Percentiles rank a stretch among this genome's conserved stretches.
Conservation (phyloP, 2,888 invertebrate species). For the Cataglyphis albicans region DNA sequence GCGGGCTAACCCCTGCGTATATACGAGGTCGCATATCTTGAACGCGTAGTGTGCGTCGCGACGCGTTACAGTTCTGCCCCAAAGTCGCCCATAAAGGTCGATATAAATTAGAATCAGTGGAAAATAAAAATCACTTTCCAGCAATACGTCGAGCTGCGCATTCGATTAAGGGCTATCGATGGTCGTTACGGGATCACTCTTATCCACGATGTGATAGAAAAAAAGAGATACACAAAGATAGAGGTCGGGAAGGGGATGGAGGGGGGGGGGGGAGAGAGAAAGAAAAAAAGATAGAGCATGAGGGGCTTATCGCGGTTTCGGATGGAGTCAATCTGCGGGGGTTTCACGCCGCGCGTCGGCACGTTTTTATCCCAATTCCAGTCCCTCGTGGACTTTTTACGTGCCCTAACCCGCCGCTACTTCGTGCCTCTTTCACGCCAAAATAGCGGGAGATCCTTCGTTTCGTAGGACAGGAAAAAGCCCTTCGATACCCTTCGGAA, state of each 20-base stretch:
- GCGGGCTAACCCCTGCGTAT: constrained; percentile 63
- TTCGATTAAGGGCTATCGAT: constrained; percentile 85
- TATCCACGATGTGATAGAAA: background rate
- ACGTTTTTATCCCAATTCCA: constrained; percentile 72
- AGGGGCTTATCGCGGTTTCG: constrained; percentile 81
- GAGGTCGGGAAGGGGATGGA: background rate
- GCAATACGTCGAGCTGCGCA: constrained; percentile 80
- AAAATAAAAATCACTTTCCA: constrained; percentile 86
- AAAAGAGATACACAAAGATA: constrained; percentile 27
- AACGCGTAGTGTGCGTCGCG: constrained; percentile 18
- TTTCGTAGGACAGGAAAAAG: background rate
- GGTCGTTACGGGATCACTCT: constrained; percentile 81
- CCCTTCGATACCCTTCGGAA: constrained; percentile 3
- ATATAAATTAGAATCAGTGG: constrained; percentile 85
- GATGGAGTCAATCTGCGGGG: constrained; percentile 78
- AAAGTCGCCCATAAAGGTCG: constrained; percentile 29
- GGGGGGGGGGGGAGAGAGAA: constrained; percentile 30
- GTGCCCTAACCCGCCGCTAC: constrained; percentile 4
- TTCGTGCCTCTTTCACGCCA: constrained; percentile 31
- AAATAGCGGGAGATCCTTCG: constrained; percentile 31
- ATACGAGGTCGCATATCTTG: constrained; percentile 62
- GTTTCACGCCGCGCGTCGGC: constrained; percentile 48
- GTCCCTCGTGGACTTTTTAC: constrained; percentile 65
- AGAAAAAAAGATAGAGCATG: constrained; percentile 57
- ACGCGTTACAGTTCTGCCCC: constrained; percentile 17